phyloP scores from a whole-genome alignment of 2,888 invertebrate species.

The Electrophaes corylata region DNA sequence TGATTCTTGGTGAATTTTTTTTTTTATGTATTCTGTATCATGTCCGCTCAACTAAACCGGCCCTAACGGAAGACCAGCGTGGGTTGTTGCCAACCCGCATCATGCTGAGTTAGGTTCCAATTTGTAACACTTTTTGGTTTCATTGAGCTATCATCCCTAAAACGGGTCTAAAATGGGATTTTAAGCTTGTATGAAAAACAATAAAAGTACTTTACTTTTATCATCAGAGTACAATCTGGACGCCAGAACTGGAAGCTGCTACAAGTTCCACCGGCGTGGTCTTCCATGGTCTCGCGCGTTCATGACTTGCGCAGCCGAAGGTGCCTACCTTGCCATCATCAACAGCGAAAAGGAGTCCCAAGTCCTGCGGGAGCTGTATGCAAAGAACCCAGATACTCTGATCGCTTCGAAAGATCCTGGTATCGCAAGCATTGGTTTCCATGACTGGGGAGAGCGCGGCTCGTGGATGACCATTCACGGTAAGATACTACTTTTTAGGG shows the following conservation, averaged over 20 bases:
- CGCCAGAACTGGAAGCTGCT: conserved; percentile 53
- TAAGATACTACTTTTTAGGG: conserved; percentile 31
- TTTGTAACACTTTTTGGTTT: no score
- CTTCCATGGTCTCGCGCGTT: conserved; percentile 54
- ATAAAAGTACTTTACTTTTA: no score
- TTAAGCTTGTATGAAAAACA: no score
- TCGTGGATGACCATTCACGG: conserved; percentile 56
- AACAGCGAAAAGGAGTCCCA: conserved; percentile 52
- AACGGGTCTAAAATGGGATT: no score
- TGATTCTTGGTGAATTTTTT: no score
- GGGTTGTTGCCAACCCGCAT: no score
- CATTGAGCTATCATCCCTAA: no score
- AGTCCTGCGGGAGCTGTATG: conserved; percentile 45
- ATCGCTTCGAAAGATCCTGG: conserved; percentile 38
- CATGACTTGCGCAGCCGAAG: conserved; percentile 59
- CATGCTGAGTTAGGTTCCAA: no score
- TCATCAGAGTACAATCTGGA: conserved; percentile 51
- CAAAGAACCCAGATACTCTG: conserved; percentile 37
- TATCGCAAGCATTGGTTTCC: conserved; percentile 47
- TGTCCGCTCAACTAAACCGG: no score
- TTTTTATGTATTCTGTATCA: no score
- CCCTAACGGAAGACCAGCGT: no score
- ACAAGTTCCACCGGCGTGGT: conserved; percentile 58
- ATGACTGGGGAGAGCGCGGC: conserved; percentile 48
- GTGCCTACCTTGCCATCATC: conserved; percentile 56